Base-by-base conservation (phyloP, 1,140 invertebrate species). In the Euschistus heros region DNA sequence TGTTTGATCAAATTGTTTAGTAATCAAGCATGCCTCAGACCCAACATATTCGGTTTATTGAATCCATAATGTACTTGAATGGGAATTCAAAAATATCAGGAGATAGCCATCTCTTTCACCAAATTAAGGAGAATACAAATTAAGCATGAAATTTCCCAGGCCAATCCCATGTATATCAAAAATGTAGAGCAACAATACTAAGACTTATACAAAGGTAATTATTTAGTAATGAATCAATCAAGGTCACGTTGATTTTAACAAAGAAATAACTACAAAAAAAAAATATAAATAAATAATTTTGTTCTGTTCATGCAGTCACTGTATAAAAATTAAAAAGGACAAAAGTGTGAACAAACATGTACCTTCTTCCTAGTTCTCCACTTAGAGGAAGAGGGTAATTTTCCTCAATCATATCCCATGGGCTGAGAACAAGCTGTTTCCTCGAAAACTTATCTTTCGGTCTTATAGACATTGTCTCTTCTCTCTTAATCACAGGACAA, bases 341-440 rank as follows among this genome's bases (percentile, higher is more conserved):
- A 50, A 50, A 18, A 50, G n/a, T 37, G 3, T 37, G 13, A 30
- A 8, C 13, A 50, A 50, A 22, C 47, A 50, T 8, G 20, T 50
- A 50, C 47, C 20, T 50, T 13, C 10, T 3, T 6, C 17, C 6
- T 2, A 6, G 18, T 20, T 15, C 24, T 57, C 22, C 54, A 6
- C 1, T 82, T 18, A 87, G 73, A 24, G 92, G 92, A 15, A 94
- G 72, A 8, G 92, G 92, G 76, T 88, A 95, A 70, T 86, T 85
- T 77, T 94, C 90, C 73, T 88, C 85, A n/a, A 92, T 79, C 79
- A 95, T 82, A 75, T 95, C 91, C 72, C 83, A 81, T 0, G 87
- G 82, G 44, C 86, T 92, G 15, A 96, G 75, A 42, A 97, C 76
- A 50, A 97, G 75, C 65, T 87, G 81, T 17, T 86, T 88, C 70